These are phyloP conservation scores for Lates japonicus DNA, from an alignment of 2,797 vertebrate genomes.

Conservation along the genomic window DNA sequence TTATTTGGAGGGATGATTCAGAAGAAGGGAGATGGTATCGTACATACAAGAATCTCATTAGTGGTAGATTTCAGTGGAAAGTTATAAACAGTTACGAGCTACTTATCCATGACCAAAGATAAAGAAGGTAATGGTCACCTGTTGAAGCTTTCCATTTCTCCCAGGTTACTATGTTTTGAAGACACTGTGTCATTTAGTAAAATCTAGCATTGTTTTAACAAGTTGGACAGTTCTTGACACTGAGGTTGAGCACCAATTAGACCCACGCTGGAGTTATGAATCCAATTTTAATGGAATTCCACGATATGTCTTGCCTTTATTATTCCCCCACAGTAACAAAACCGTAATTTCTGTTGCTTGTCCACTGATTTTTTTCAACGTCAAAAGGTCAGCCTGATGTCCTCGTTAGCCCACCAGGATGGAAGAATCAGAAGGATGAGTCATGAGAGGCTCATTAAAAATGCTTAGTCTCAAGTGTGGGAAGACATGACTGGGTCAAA, in stretches of 20 bases:
- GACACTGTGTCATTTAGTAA: not conserved
- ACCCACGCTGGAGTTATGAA: not conserved
- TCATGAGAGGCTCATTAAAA: conserved; percentile 76
- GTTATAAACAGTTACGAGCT: not conserved
- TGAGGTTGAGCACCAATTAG: not conserved
- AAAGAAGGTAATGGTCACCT: not conserved
- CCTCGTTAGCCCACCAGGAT: conserved; percentile 43
- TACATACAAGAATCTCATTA: not conserved
- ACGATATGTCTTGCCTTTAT: not conserved
- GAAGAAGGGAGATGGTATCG: not conserved
- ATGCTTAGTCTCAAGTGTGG: conserved; percentile 62
- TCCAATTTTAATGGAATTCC: not conserved
- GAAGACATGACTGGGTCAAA: conserved; percentile 57
- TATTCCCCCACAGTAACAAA: not conserved
- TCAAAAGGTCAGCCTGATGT: conserved; percentile 39
- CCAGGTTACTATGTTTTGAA: not conserved
- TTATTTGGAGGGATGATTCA: conserved; percentile 12
- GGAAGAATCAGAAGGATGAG: conserved; percentile 60
- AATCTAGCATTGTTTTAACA: not conserved
- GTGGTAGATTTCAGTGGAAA: not conserved
- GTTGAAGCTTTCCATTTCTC: not conserved
- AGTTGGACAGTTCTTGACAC: not conserved
- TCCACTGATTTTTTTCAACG: conserved; percentile 30
- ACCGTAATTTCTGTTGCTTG: not conserved
- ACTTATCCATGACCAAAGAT: not conserved